Evolutionary conservation across 2,888 invertebrate genomes (phyloP), one percentile per base, ranked within the genome.

Genomic region (Rhodophaea formosa): DNA sequence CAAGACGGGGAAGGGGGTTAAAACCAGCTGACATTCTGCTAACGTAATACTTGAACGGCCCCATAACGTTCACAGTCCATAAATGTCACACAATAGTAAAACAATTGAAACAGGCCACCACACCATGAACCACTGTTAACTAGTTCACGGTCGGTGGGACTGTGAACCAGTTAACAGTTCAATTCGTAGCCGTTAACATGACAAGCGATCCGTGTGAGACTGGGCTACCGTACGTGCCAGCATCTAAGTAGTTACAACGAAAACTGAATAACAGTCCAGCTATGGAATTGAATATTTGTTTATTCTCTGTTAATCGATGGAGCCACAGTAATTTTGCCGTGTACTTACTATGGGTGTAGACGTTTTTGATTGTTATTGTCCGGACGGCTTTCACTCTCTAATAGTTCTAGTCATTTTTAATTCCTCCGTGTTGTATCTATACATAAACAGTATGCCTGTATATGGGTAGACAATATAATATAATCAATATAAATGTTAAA

Each of bases 341-440:
- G 65, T 67, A 70, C 64, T 66, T 68, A 69, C 61, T 60, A 47
- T 57, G 60, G 59, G 63, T 60, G 59, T 60, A 17, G 12, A 32
- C 29, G 53, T 57, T 63, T 60, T 63, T 60, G 54, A 60, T 47
- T 29, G 45, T 56, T 56, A 56, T 56, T 58, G 64, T 64, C 77
- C 77, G 74, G 85, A 83, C 88, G 88, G 87, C 85, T 84, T 77
- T 74, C 81, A 80, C 74, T 85, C 83, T 82, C 80, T 79, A 75
- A 84, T 83, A 84, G 80, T 80, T 88, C 90, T 91, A 90, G 90
- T 91, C 90, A 91, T 89, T 86, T 83, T 80, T 72, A 82, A 86
- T 85, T 86, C 86, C 84, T 88, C 79, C 78, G 80, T 84, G 82
- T 84, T 82, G 79, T 83, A 82, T 80, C 72, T 78, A 82, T 77